These are phyloP conservation scores for Thera obeliscata DNA, from an alignment of 2,888 invertebrate genomes.

Conservation along the genomic window DNA sequence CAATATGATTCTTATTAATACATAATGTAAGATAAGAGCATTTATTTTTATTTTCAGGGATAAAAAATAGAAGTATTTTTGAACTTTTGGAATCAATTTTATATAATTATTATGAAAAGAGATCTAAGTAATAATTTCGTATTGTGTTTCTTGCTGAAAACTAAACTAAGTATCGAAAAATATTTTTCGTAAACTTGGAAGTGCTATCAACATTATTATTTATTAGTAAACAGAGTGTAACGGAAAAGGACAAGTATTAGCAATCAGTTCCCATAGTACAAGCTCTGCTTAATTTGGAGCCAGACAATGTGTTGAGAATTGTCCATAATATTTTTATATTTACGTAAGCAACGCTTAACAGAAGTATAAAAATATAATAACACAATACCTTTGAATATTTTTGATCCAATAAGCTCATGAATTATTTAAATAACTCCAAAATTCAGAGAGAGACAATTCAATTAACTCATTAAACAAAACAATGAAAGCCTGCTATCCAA, in stretches of 20 bases:
- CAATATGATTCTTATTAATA: slow-evolving; percentile 11
- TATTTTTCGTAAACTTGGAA: no score
- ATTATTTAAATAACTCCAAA: slow-evolving; percentile 16
- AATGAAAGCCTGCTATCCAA: slow-evolving; percentile 17
- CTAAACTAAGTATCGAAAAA: no score
- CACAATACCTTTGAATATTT: neutral
- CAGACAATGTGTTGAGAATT: no score
- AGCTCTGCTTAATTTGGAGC: no score
- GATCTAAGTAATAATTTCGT: no score
- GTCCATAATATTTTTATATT: no score
- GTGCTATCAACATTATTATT: no score
- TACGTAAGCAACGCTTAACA: neutral
- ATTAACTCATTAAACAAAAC: slow-evolving; percentile 26
- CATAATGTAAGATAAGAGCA: slow-evolving; percentile 12
- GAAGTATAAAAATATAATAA: neutral
- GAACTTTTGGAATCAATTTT: neutral
- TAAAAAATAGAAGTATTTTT: neutral
- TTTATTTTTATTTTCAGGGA: slow-evolving; percentile 2
- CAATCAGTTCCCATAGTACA: no score
- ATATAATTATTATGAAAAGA: no score
- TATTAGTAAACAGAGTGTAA: no score
- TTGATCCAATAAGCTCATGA: slow-evolving; percentile 3
- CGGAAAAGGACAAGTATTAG: no score
- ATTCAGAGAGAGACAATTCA: slow-evolving; percentile 15
- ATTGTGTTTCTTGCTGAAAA: no score